Evolutionary conservation across 2,888 invertebrate genomes (phyloP), one percentile per base, ranked within the genome.

Genomic region (Theretra japonica): DNA sequence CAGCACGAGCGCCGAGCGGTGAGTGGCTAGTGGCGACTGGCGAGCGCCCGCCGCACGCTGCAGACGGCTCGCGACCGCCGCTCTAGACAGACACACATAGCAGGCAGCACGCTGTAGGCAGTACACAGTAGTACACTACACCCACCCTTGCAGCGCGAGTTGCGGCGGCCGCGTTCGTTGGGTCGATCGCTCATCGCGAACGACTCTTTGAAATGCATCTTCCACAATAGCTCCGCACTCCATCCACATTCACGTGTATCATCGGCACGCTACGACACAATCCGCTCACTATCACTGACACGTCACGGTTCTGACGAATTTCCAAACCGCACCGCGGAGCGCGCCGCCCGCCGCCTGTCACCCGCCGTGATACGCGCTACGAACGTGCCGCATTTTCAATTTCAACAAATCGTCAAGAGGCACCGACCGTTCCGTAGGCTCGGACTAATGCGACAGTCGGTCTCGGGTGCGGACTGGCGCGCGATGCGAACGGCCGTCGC

Each of bases 151-250:
- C 93, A 93, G 86, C 94, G 94, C 82, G 93, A 93, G 90, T 93
- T 93, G 91, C 93, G 94, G 85, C 93, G 93, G 88, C 91, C 93
- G 88, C 94, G 93, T 89, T 94, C 94, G 91, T 86, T 92, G 88
- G 93, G 93, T 91, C 93, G 93, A 92, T 94, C 94, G 94, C 92
- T 94, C 94, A 94, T 94, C 88, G 93, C 92, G 92, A 94, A 93
- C 88, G 93, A 90, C 93, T 94, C 93, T 89, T 94, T 94, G 94
- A 94, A 93, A 94, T 94, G 94, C 94, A 94, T 94, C 92, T 94
- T 94, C 94, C 90, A 80, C 90, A 88, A 87, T 87, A 92, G 79
- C 89, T 89, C 90, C 91, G 86, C 85, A 89, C 88, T 90, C 89
- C 90, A 90, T 93, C 89, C 93, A 94, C 91, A 93, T 90, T 90